Evolutionary conservation across 1,140 invertebrate genomes (phyloP).

Genomic region (Bombus turneri): DNA sequence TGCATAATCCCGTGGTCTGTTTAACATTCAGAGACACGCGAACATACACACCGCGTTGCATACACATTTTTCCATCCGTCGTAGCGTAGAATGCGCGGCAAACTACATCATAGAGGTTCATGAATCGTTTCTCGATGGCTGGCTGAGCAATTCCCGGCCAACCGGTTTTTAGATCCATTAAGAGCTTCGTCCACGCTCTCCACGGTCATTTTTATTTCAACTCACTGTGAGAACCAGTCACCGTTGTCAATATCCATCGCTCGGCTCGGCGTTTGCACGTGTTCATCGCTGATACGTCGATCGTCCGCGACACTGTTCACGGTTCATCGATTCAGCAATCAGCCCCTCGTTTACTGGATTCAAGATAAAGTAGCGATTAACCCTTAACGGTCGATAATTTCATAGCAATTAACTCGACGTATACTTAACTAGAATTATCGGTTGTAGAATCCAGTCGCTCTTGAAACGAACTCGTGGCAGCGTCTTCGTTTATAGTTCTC

Average conservation of each 20-base stretch:
- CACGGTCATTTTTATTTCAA: constrained; percentile 31
- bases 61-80: not conserved
- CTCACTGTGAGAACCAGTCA: constrained; percentile 19
- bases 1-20: constrained; percentile 55
- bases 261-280: not conserved
- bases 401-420: not conserved
- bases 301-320: not conserved
- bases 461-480: no score
- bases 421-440: not conserved
- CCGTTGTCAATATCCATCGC: not conserved
- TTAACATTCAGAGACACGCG: constrained; percentile 54
- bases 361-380: not conserved
- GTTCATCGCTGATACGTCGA: not conserved
- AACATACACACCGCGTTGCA: not conserved
- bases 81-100: not conserved
- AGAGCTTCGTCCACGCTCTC: constrained; percentile 48
- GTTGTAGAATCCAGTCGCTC: no score
- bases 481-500: no score
- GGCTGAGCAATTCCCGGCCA: constrained; percentile 49
- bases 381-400: not conserved
- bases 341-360: not conserved
- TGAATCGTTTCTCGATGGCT: constrained; percentile 39
- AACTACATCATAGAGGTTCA: constrained; percentile 44
- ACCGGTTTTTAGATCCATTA: constrained; percentile 64
- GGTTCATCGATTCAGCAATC: not conserved